Evolutionary conservation across 2,797 vertebrate genomes (phyloP).

Genomic region (Clarias laeviceps): DNA sequence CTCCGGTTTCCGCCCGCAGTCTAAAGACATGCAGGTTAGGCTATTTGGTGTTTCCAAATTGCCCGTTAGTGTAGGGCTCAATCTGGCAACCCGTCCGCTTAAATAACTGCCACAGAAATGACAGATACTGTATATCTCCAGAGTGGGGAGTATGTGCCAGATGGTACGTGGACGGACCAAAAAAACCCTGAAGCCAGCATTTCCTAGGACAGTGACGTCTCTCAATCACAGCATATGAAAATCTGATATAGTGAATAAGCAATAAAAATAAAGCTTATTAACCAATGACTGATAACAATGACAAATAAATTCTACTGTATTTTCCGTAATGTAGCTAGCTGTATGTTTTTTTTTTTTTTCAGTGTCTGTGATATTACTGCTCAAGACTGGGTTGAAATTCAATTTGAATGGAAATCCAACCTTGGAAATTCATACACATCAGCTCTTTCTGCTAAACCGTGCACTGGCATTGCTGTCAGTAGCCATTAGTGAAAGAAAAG

Average conservation of each 20-base stretch:
- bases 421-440: not conserved
- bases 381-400: not conserved
- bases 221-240: not conserved
- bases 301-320: not conserved
- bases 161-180: too few species aligned
- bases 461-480: conserved; percentile 22
- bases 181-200: not conserved
- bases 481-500: conserved; percentile 11
- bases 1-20: too few species aligned
- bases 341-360: not conserved
- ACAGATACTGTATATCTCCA: too few species aligned
- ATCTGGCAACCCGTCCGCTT: too few species aligned
- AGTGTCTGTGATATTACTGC: not conserved
- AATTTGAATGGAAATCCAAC: conserved; percentile 17
- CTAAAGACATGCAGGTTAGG: too few species aligned
- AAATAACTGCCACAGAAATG: too few species aligned
- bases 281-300: not conserved
- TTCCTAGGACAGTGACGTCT: not conserved
- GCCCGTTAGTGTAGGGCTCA: too few species aligned
- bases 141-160: too few species aligned
- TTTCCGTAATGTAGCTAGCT: not conserved
- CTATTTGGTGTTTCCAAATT: too few species aligned
- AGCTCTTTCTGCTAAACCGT: conserved; percentile 3
- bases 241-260: not conserved
- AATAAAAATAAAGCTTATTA: not conserved